phyloP scores from a whole-genome alignment of 2,797 vertebrate genomes.

The Mallotus villosus region DNA sequence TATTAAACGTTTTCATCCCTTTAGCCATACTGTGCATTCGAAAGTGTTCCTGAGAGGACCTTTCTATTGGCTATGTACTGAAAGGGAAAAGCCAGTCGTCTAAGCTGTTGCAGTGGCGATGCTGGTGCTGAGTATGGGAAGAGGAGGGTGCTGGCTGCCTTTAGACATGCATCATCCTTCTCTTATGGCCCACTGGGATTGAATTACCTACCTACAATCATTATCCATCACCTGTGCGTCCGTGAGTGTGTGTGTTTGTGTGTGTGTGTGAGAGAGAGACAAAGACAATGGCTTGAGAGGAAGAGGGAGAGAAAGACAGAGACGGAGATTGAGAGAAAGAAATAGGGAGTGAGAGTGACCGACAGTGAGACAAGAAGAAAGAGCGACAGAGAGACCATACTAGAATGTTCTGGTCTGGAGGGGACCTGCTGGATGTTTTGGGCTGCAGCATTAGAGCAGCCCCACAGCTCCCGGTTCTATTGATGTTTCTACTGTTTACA shows the following conservation, averaged over 20 bases:
- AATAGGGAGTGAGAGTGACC: too few species aligned
- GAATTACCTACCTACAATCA: constrained; percentile 43
- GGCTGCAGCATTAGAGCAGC: constrained; percentile 17
- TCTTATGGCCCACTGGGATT: constrained; percentile 48
- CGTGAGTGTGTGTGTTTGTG: background rate
- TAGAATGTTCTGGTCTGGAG: constrained; percentile 20
- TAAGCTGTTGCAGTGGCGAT: background rate
- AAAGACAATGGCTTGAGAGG: background rate
- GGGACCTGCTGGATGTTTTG: constrained; percentile 41
- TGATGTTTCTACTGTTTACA: constrained; percentile 27
- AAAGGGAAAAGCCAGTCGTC: too few species aligned
- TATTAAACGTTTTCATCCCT: too few species aligned
- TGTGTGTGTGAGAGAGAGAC: constrained; percentile 13
- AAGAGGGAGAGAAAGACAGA: constrained; percentile 15
- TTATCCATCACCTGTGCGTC: constrained; percentile 38
- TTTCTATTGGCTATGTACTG: too few species aligned
- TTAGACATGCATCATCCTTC: constrained; percentile 40
- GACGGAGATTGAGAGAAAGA: constrained; percentile 15
- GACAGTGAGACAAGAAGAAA: background rate
- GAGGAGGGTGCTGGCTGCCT: constrained; percentile 8
- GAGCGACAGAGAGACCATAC: constrained; percentile 6
- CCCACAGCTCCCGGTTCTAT: constrained; percentile 3
- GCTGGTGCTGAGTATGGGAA: constrained; percentile 36
- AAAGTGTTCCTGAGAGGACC: too few species aligned
- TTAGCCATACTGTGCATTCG: too few species aligned